phyloP scores from a whole-genome alignment of 1,140 invertebrate genomes.

The Gryon sp. region DNA sequence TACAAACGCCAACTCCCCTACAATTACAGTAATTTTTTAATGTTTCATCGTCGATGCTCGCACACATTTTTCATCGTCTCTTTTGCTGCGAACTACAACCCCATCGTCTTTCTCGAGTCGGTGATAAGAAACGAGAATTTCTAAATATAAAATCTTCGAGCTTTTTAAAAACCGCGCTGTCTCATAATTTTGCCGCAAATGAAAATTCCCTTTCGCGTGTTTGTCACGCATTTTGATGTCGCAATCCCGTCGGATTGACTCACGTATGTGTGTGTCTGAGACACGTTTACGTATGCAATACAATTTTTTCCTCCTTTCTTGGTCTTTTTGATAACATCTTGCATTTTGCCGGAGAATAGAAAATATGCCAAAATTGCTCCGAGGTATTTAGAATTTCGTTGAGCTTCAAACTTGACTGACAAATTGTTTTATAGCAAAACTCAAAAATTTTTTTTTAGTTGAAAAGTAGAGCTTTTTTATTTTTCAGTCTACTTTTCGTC shows the following conservation, averaged over 20 bases:
- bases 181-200: conserved; percentile 42
- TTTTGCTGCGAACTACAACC: background rate
- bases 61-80: conserved; percentile 23
- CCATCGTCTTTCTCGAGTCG: background rate
- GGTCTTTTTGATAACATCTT: background rate
- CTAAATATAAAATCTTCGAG: conserved; percentile 37
- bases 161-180: conserved; percentile 34
- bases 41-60: conserved; percentile 33
- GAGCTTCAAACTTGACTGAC: background rate
- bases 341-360: background rate
- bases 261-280: background rate
- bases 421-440: background rate
- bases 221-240: conserved; percentile 46
- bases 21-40: conserved; percentile 59
- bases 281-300: background rate
- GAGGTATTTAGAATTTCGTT: conserved; percentile 1
- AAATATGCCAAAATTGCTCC: conserved; percentile 1
- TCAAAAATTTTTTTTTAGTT: background rate
- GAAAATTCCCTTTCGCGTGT: conserved; percentile 50
- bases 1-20: conserved; percentile 28
- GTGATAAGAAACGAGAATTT: conserved; percentile 42
- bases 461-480: no score
- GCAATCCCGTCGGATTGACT: conserved; percentile 33
- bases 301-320: conserved; percentile 31
- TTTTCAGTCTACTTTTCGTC: no score